phyloP scores from a whole-genome alignment of 1,140 invertebrate genomes.

The Akabosia matsudoensis region DNA sequence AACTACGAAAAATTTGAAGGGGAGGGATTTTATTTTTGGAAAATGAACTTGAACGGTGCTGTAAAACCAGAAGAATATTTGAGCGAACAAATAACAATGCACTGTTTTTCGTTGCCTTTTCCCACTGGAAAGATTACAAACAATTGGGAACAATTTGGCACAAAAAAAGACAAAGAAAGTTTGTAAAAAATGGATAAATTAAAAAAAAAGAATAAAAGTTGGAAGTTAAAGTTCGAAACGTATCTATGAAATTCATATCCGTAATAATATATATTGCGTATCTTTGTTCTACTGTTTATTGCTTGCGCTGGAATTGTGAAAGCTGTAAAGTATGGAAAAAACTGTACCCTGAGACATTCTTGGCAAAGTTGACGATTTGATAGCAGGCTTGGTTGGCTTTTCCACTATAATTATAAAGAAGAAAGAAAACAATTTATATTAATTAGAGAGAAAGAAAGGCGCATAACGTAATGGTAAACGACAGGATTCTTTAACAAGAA shows the following conservation, averaged over 20 bases:
- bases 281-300: background rate
- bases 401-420: constrained; percentile 45
- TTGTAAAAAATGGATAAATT: constrained; percentile 1
- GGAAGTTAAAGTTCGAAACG: background rate
- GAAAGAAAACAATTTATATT: background rate
- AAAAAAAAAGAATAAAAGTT: background rate
- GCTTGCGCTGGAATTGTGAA: background rate
- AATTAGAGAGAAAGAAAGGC: background rate
- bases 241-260: too few relatives aligned
- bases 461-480: too few relatives aligned
- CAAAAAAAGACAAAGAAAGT: too few relatives aligned
- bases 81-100: background rate
- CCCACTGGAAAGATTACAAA: background rate
- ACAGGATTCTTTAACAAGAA: too few relatives aligned
- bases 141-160: too few relatives aligned
- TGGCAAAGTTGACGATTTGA: constrained; percentile 88
- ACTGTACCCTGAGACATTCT: constrained; percentile 87
- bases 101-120: background rate
- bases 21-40: too few relatives aligned
- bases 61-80: too few relatives aligned
- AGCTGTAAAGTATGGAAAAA: background rate
- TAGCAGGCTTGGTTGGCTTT: constrained; percentile 88
- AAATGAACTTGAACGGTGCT: too few relatives aligned
- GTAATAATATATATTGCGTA: background rate
- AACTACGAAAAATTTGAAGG: too few relatives aligned